Percentiles rank a stretch among this genome's conserved stretches.
Conservation (phyloP, 1,140 invertebrate species). For the Colletes latitarsis region DNA sequence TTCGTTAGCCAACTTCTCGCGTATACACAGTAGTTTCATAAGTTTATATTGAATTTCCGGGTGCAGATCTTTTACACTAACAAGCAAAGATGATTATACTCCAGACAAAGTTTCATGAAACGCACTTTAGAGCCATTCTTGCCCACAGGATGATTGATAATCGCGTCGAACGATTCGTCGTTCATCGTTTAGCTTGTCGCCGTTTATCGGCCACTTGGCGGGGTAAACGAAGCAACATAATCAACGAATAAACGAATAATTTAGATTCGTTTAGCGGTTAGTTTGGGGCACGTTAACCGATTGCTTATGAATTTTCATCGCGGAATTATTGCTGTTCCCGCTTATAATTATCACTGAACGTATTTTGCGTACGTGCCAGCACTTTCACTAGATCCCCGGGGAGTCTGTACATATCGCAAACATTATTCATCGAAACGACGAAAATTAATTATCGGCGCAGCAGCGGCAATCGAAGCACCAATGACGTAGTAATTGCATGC, state of each 20-base stretch:
- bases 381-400: slow-evolving; percentile 11
- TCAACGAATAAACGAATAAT: background rate
- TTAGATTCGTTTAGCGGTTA: background rate
- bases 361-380: background rate
- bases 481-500: slow-evolving; percentile 40
- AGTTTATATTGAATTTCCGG: no score
- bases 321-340: background rate
- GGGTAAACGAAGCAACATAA: background rate
- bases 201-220: background rate
- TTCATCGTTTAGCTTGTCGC: background rate
- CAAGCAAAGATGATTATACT: no score
- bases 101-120: no score
- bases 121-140: no score
- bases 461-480: slow-evolving; percentile 28
- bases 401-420: background rate
- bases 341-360: background rate
- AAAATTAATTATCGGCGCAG: slow-evolving; percentile 38
- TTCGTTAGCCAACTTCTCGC: no score
- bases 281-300: background rate
- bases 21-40: no score
- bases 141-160: background rate
- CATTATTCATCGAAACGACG: slow-evolving; percentile 23
- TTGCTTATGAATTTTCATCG: background rate
- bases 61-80: no score
- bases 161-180: background rate